phyloP scores from a whole-genome alignment of 2,797 vertebrate genomes.

The Buceros bicornis region DNA sequence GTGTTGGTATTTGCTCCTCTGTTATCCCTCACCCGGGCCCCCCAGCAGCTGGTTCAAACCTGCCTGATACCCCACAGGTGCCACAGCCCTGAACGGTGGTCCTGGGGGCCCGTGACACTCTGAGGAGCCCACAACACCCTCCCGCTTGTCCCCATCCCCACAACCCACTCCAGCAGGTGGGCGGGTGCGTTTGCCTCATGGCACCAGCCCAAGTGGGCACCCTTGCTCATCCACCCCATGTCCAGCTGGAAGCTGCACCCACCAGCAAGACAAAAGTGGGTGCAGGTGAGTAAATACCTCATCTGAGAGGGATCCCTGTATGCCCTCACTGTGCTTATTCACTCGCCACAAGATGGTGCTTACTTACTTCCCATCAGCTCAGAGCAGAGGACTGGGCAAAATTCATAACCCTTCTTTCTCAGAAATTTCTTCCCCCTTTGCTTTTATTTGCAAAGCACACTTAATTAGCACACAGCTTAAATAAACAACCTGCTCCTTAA shows the following conservation, averaged over 20 bases:
- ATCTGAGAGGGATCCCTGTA: background rate
- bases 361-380: background rate
- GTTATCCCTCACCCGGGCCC: background rate
- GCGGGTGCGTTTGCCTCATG: background rate
- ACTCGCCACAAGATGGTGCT: background rate
- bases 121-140: background rate
- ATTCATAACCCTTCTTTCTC: background rate
- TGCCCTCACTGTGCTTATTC: background rate
- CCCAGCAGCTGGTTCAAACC: background rate
- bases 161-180: fast-evolving
- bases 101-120: background rate
- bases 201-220: background rate
- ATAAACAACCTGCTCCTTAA: background rate
- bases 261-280: background rate
- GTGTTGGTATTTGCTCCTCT: background rate
- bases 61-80: background rate
- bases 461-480: background rate
- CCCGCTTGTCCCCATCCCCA: background rate
- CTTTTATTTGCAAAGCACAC: background rate
- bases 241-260: background rate
- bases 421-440: background rate
- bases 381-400: background rate
- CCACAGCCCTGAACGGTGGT: background rate
- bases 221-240: background rate
- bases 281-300: background rate